A percentile compares a stretch with the other conserved stretches of the same genome.
Conservation (phyloP, 2,797 vertebrate genomes). For the Epinephelus coioides region DNA sequence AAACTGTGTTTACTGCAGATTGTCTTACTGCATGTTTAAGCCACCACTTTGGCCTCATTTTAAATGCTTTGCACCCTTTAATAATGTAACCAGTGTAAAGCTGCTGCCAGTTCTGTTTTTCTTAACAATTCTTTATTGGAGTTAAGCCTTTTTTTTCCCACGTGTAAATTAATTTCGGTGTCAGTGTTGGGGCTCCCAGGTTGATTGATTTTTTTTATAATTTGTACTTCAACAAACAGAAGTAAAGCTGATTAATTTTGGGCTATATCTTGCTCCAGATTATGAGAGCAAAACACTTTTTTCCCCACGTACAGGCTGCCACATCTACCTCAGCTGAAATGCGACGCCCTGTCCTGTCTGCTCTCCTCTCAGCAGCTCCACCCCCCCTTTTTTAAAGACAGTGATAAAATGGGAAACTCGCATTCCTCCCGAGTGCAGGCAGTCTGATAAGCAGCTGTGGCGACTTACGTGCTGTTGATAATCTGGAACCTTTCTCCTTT, state of each 20-base stretch:
- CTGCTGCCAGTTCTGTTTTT: background rate
- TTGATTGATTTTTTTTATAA: conserved; percentile 22
- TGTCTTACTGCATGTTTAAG: conserved; percentile 35
- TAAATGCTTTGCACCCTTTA: conserved; percentile 6
- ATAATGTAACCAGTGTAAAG: background rate
- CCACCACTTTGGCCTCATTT: conserved; percentile 20
- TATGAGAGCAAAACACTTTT: background rate
- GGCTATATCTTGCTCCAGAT: conserved; percentile 4
- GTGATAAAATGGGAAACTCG: conserved; percentile 8
- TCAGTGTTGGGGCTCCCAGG: background rate
- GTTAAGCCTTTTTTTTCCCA: conserved; percentile 4
- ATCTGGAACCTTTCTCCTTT: conserved; percentile 99
- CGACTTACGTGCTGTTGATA: conserved; percentile 97
- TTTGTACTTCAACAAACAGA: conserved; percentile 9
- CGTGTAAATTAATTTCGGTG: background rate
- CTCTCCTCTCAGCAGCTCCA: conserved; percentile 14
- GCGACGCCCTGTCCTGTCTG: background rate
- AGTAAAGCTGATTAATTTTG: conserved; percentile 20
- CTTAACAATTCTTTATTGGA: background rate
- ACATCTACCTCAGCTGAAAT: conserved; percentile 30
- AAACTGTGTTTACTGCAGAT: conserved; percentile 28
- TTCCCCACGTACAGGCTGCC: background rate
- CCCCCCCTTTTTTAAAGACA: background rate
- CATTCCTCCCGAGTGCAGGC: conserved; percentile 7
- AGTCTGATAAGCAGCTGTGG: conserved; percentile 40